Conservation (phyloP, 2,888 invertebrate species). For the Listrodromus nycthemerus region DNA sequence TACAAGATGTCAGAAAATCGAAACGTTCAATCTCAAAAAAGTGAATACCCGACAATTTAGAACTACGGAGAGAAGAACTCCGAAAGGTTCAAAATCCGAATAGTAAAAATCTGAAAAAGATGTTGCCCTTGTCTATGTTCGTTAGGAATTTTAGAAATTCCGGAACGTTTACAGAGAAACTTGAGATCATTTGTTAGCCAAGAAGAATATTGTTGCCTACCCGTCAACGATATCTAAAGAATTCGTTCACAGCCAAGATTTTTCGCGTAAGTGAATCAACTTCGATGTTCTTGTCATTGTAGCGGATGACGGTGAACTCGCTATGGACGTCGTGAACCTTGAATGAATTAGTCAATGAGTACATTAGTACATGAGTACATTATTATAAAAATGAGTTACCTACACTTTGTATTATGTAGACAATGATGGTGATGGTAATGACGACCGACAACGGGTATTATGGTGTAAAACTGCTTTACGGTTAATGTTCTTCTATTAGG, state of each 20-base stretch:
- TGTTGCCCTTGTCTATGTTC: too few relatives aligned
- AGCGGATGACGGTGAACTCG: slow-evolving; percentile 21
- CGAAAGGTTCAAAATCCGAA: too few relatives aligned
- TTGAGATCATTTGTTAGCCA: not conserved
- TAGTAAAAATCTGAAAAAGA: too few relatives aligned
- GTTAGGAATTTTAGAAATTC: too few relatives aligned
- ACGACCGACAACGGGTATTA: not conserved
- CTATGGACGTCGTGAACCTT: slow-evolving; percentile 16
- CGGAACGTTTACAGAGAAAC: too few relatives aligned
- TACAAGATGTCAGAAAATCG: too few relatives aligned
- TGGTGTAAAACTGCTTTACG: not conserved
- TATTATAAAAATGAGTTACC: slow-evolving; percentile 14
- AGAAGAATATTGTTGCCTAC: not conserved
- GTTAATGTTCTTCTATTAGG: too few relatives aligned
- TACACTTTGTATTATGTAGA: not conserved
- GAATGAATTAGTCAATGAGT: too few relatives aligned
- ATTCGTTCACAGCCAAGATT: slow-evolving; percentile 4
- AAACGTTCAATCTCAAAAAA: too few relatives aligned
- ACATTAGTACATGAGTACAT: slow-evolving; percentile 38
- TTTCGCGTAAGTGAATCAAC: slow-evolving; percentile 37
- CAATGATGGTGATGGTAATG: slow-evolving; percentile 9
- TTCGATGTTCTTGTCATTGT: slow-evolving; percentile 18
- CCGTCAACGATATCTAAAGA: slow-evolving; percentile 16
- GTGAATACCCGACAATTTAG: too few relatives aligned
- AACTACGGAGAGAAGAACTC: too few relatives aligned